Conservation (phyloP, 1,140 invertebrate species). For the Philopotamus ludificatus region DNA sequence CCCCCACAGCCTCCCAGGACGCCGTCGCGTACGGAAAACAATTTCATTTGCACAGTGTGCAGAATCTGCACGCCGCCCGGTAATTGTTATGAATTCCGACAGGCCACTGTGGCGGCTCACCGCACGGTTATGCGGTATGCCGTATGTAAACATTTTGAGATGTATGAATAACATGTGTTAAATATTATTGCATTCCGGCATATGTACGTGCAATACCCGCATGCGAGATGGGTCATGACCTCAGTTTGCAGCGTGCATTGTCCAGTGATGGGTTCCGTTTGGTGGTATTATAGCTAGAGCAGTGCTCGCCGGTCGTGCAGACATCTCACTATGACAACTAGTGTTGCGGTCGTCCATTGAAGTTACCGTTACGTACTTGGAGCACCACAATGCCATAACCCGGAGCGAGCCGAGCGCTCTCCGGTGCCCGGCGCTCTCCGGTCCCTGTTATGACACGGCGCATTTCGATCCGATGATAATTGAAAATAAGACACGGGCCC, state of each 20-base stretch:
- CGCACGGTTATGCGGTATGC: slow-evolving; percentile 19
- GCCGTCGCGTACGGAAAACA: too few species aligned
- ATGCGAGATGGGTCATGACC: background rate
- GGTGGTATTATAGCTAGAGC: too few species aligned
- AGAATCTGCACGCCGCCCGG: background rate
- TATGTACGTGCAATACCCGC: background rate
- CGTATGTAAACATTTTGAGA: background rate
- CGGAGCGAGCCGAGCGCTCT: background rate
- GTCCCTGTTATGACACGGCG: slow-evolving; percentile 37
- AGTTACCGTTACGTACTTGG: slow-evolving; percentile 1
- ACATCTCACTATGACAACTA: background rate
- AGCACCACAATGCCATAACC: background rate
- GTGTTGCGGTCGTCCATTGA: background rate
- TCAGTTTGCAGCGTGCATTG: background rate
- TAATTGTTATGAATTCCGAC: slow-evolving; percentile 2
- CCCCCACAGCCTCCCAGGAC: too few species aligned
- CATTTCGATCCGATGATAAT: slow-evolving; percentile 39
- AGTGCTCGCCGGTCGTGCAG: background rate
- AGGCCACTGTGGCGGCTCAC: background rate
- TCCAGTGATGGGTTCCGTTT: too few species aligned
- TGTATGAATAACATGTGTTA: background rate
- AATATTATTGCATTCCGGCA: background rate
- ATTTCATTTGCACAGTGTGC: background rate
- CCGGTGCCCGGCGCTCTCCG: background rate
- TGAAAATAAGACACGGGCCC: slow-evolving; percentile 39